These are phyloP conservation scores for Pampusana beccarii DNA, from an alignment of 2,113 vertebrate genomes.

Conservation along the genomic window DNA sequence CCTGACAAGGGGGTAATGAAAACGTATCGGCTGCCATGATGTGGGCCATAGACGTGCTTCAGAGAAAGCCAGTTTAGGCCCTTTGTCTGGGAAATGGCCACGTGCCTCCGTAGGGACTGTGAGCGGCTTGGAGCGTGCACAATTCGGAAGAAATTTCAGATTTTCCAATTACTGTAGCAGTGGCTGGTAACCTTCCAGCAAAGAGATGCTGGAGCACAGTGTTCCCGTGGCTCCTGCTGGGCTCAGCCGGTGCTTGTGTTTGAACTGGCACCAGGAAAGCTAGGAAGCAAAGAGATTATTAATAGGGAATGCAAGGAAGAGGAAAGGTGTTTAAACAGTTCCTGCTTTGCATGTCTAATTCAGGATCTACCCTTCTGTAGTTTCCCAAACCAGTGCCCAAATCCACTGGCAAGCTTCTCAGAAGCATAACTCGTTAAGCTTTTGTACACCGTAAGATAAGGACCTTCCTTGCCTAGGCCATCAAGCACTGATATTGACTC, in stretches of 20 bases:
- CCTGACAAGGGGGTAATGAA: not conserved
- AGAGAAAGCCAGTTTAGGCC: not conserved
- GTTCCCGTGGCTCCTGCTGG: slow-evolving; percentile 46
- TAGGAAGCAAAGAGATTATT: slow-evolving; percentile 27
- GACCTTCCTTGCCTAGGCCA: slow-evolving; percentile 70
- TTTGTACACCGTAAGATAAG: slow-evolving; percentile 63
- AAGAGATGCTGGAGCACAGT: not conserved
- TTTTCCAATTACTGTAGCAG: slow-evolving; percentile 13
- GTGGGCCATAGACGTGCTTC: accelerated
- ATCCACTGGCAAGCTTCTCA: slow-evolving; percentile 64
- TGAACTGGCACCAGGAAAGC: slow-evolving; percentile 38
- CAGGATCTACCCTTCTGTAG: slow-evolving; percentile 32
- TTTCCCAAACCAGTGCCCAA: slow-evolving; percentile 51
- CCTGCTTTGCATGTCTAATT: slow-evolving; percentile 35
- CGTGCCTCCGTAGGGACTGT: not conserved
- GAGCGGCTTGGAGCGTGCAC: accelerated
- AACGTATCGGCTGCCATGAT: not conserved
- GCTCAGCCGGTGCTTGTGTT: slow-evolving; percentile 24
- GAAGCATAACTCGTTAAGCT: slow-evolving; percentile 68
- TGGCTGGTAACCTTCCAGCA: slow-evolving; percentile 48
- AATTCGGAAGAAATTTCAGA: not conserved
- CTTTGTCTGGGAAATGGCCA: not conserved
- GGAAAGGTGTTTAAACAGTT: slow-evolving; percentile 53
- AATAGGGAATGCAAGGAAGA: slow-evolving; percentile 32
- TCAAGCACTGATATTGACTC: slow-evolving; percentile 78